phyloP scores from a whole-genome alignment of 2,797 vertebrate species.

The Mus spretus region DNA sequence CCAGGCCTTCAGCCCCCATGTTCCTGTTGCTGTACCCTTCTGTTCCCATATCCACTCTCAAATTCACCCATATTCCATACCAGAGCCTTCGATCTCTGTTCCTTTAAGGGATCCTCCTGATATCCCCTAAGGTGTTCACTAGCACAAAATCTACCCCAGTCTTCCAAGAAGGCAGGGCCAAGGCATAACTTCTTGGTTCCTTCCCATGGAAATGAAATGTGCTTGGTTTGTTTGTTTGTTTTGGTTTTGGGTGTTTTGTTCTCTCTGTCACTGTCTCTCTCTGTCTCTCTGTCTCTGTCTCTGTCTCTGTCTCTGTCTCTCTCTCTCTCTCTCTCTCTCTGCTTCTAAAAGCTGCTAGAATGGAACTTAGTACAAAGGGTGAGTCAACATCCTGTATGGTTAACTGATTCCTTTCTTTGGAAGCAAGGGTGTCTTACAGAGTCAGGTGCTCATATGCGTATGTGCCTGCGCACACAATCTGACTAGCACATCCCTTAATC shows the following conservation, averaged over 20 bases:
- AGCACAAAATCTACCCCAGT: neutral
- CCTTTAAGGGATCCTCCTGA: neutral
- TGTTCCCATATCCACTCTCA: rapidly evolving
- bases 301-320: too few species aligned
- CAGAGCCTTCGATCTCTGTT: neutral
- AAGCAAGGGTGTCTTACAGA: neutral
- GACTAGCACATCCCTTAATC: neutral
- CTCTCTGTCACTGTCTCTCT: neutral
- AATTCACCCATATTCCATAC: neutral
- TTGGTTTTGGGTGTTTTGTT: neutral
- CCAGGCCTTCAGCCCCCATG: neutral
- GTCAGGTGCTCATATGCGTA: too few species aligned
- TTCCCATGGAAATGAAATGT: neutral
- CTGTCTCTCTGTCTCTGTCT: too few species aligned
- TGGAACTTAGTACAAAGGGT: neutral
- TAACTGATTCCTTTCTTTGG: neutral
- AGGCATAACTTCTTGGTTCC: neutral
- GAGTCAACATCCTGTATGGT: neutral
- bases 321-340: too few species aligned
- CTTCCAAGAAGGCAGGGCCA: neutral
- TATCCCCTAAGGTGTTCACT: too few species aligned
- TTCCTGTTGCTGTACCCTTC: neutral
- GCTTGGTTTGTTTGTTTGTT: neutral
- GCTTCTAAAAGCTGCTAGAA: neutral
- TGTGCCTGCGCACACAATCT: neutral